phyloP scores from a whole-genome alignment of 2,888 invertebrate genomes.

The Diadromus collaris region DNA sequence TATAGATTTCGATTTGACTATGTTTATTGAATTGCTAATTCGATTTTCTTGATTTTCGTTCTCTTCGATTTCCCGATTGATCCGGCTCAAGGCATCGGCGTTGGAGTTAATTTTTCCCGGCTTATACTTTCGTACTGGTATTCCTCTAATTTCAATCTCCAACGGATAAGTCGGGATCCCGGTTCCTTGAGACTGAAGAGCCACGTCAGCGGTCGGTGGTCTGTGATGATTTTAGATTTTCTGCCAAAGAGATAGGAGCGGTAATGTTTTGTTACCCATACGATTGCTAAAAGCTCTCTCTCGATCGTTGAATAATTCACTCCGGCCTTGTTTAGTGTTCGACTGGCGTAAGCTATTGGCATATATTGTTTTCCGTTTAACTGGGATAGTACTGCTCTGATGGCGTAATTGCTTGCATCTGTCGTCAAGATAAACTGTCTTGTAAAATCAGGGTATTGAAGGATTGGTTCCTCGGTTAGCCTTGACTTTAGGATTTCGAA shows the following conservation, averaged over 20 bases:
- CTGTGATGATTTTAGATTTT: constrained; percentile 73
- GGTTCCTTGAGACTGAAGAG: constrained; percentile 73
- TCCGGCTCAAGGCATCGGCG: constrained; percentile 68
- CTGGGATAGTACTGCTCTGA: constrained; percentile 72
- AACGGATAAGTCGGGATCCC: constrained; percentile 67
- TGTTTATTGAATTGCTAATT: too few species aligned
- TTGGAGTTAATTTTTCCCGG: constrained; percentile 68
- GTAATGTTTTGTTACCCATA: constrained; percentile 74
- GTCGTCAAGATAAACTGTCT: constrained; percentile 71
- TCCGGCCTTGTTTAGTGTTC: constrained; percentile 73
- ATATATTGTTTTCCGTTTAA: constrained; percentile 64
- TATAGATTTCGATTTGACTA: neutral
- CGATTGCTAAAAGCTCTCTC: constrained; percentile 75
- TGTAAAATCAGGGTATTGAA: constrained; percentile 70
- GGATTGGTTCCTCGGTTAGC: constrained; percentile 43
- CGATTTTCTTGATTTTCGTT: neutral
- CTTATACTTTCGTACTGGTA: constrained; percentile 72
- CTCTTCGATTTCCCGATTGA: neutral
- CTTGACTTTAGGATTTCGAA: constrained; percentile 42
- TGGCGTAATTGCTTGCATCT: constrained; percentile 72
- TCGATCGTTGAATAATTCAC: constrained; percentile 75
- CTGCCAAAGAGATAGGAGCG: constrained; percentile 75
- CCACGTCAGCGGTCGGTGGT: constrained; percentile 75
- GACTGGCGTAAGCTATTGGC: constrained; percentile 75
- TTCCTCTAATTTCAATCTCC: constrained; percentile 71